Evolutionary conservation across 2,113 vertebrate species (phyloP), one percentile per base, ranked within the genome.

Genomic region (Pholis gunnellus): DNA sequence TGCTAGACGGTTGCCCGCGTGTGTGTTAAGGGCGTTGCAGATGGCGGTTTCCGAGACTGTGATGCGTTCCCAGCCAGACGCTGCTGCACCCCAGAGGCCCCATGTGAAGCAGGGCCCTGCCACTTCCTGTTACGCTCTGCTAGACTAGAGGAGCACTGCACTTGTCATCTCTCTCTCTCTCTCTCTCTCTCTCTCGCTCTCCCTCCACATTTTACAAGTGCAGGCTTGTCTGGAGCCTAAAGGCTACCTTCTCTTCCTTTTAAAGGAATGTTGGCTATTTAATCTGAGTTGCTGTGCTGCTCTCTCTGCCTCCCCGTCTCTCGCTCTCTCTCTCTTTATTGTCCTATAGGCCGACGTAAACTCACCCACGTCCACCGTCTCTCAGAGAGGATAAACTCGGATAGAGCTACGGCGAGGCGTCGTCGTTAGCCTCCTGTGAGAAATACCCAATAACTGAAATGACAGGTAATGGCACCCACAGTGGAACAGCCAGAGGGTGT

Each of bases 51-150:
- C 17, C 9, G 78, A 82, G 75, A 66, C 59, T 72, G 69, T 88
- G 80, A 84, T 54, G 6, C 67, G 76, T 79, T 88, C 56, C 46
- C 78, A 87, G 81, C 78, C 85, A 78, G 79, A 56, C 31, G 71
- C 85, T 91, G 65, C 85, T 91, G 65, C 85, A 87, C 87, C 87
- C 80, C 69, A 85, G 90, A 92, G 88, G 90, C 88, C 93, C 88
- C 71, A 69, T 89, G 85, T 88, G 91, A 92, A 92, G 78, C 90
- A 84, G 84, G 48, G 83, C 88, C 78, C 56, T 88, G 87, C 89
- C 90, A 94, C 92, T 95, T 95, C 93, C 94, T 93, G 92, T 94
- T 94, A 88, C 77, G 18, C 86, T 93, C 92, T 91, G 91, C 84
- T 85, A 87, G 84, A 89, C 82, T 50, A 82, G 68, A 84, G 87